Percentiles rank a stretch among this genome's conserved stretches.
phyloP scores from a whole-genome alignment of 2,797 vertebrate genomes.

The Peromyscus eremicus region DNA sequence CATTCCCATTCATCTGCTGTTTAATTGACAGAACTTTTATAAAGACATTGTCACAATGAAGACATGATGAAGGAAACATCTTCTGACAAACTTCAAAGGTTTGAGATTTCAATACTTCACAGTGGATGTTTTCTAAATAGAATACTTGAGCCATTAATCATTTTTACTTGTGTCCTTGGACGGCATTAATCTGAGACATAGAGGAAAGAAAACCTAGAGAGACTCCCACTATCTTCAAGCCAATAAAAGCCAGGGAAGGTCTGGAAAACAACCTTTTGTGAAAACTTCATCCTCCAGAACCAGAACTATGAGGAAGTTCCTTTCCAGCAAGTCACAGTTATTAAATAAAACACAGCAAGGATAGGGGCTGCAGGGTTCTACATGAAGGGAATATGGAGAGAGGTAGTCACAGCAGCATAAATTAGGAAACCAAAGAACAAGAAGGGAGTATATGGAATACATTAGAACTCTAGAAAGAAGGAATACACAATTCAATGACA shows the following conservation, averaged over 20 bases:
- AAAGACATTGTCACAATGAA: background rate
- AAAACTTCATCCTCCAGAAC: fast-evolving
- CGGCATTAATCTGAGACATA: background rate
- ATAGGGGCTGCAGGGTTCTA: too few species aligned
- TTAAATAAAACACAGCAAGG: too few species aligned
- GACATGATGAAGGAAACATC: background rate
- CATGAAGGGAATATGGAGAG: too few species aligned
- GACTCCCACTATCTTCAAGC: background rate
- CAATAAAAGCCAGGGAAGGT: fast-evolving
- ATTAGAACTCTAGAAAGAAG: fast-evolving
- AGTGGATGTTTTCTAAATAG: background rate
- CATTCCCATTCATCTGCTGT: background rate
- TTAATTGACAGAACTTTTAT: background rate
- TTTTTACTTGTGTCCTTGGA: background rate
- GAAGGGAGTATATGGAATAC: too few species aligned
- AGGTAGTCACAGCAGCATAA: too few species aligned
- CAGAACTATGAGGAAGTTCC: background rate
- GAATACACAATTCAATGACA: too few species aligned
- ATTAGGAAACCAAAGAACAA: too few species aligned
- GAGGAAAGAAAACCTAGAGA: background rate
- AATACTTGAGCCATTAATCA: background rate
- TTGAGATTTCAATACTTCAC: background rate
- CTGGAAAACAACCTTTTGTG: background rate
- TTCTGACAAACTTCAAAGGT: background rate
- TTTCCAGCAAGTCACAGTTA: background rate